A percentile compares a stretch with the other conserved stretches of the same genome.
Conservation (phyloP, 2,888 invertebrate genomes). For the Troglohyphantes excavatus region DNA sequence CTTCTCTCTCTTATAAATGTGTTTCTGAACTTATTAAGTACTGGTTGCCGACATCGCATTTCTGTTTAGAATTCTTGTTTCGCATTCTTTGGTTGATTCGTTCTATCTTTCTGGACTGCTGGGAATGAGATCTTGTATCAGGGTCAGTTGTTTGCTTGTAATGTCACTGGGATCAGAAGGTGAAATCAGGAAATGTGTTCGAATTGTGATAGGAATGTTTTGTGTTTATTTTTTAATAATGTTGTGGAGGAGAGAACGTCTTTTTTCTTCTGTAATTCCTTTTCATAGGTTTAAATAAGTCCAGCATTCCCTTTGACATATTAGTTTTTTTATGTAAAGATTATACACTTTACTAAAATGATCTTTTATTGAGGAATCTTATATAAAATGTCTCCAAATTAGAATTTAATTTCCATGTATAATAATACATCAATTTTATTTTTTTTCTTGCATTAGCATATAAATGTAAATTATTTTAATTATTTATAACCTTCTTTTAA, state of each 20-base stretch:
- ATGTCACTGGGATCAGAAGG: constrained; percentile 40
- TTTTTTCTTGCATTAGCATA: too few relatives aligned
- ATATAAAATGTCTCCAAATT: too few relatives aligned
- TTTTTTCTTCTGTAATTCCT: neutral
- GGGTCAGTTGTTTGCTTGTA: constrained; percentile 11
- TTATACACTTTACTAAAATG: too few relatives aligned
- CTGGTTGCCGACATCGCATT: constrained; percentile 62
- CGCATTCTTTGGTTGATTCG: constrained; percentile 26
- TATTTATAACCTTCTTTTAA: too few relatives aligned
- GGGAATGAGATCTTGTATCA: constrained; percentile 22
- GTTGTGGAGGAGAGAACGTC: neutral
- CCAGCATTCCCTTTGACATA: too few relatives aligned
- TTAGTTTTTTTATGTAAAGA: too few relatives aligned
- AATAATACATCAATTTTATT: too few relatives aligned
- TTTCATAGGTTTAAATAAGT: too few relatives aligned
- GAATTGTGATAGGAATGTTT: constrained; percentile 35
- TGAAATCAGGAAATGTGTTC: constrained; percentile 25
- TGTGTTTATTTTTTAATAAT: neutral
- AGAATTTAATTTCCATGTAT: too few relatives aligned
- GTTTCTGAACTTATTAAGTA: constrained; percentile 42
- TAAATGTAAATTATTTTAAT: too few relatives aligned
- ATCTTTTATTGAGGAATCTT: too few relatives aligned
- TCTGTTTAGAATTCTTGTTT: constrained; percentile 16
- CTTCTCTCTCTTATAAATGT: constrained; percentile 25
- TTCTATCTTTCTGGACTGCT: neutral